Evolutionary conservation across 2,797 vertebrate genomes (phyloP).

Genomic region (Rhinophrynus dorsalis): DNA sequence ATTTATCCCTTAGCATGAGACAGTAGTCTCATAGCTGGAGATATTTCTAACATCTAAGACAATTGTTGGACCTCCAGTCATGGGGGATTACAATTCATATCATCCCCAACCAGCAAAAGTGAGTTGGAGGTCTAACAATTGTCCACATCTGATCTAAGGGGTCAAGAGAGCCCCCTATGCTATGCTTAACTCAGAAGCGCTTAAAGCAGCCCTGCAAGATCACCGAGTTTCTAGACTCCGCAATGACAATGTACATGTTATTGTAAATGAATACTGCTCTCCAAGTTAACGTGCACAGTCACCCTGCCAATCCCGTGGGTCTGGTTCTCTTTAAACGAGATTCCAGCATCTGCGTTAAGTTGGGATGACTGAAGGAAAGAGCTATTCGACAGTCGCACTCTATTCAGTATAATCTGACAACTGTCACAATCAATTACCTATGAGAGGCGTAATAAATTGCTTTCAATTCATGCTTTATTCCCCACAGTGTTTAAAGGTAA

Average conservation of each 20-base stretch:
- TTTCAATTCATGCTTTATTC: slow-evolving; percentile 20
- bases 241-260: not conserved
- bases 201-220: no score
- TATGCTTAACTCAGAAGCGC: no score
- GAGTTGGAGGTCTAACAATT: no score
- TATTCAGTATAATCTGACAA: slow-evolving; percentile 33
- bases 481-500: slow-evolving; percentile 16
- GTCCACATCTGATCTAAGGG: no score
- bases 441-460: slow-evolving; percentile 32
- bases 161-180: no score
- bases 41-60: no score
- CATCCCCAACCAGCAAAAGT: no score
- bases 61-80: no score
- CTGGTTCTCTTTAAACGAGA: slow-evolving; percentile 1
- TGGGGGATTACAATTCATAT: no score
- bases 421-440: slow-evolving; percentile 42
- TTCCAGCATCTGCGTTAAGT: not conserved
- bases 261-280: not conserved
- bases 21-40: no score
- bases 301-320: not conserved
- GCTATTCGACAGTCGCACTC: slow-evolving; percentile 2
- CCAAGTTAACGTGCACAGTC: not conserved
- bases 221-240: not conserved
- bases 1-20: no score
- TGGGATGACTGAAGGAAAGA: slow-evolving; percentile 7